Evolutionary conservation across 1,140 invertebrate species (phyloP), one percentile per base, ranked within the genome.

Genomic region (Macrocentrus cingulum): DNA sequence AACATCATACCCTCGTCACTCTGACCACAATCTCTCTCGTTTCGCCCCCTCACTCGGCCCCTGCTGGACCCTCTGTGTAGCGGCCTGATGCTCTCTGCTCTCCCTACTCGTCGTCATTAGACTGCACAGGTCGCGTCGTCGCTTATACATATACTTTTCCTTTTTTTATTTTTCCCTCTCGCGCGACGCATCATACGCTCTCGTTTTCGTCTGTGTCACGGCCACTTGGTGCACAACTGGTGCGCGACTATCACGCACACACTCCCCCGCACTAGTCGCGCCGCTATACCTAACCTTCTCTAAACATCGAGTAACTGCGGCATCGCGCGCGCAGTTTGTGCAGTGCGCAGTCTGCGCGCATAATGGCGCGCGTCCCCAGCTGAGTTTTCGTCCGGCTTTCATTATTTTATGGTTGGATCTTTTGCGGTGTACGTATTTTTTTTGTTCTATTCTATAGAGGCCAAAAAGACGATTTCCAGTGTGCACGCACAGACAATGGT

Each of bases 1-100:
- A 76, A 74, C 74, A 75, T 76, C 74, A 75, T 76, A 78, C 76
- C 76, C 76, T 76, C 74, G 72, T 78, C 76, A 78, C 70, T 76
- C 71, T 71, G 72, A 69, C 72, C 55, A 34, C 67, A 66, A 64
- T 51, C 61, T 60, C 65, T 50, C 49, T 46, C 13, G 25, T 63
- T 56, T 59, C 56, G 23, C 46, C 53, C 23, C n/a, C 50, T 32
- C 32, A 48, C 36, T 23, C 50, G 9, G 41, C 42, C 36, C 22
- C 18, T 20, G 1, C 18, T 5, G 7, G 5, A 18, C 23, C 22
- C n/a, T 13, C 54, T 53, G 20, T 49, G 18, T 39, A 50, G 41
- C 59, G 46, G 36, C 9, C 44, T 22, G 55, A 39, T n/a, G n/a
- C n/a, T n/a, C 16, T 42, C 59, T 7, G 22, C 6, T 9, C 16